A percentile compares a stretch with the other conserved stretches of the same genome.
Evolutionary conservation across 92 coral and sea anemone genomes (phyloP).

Genomic region (Porites cylindrica): DNA sequence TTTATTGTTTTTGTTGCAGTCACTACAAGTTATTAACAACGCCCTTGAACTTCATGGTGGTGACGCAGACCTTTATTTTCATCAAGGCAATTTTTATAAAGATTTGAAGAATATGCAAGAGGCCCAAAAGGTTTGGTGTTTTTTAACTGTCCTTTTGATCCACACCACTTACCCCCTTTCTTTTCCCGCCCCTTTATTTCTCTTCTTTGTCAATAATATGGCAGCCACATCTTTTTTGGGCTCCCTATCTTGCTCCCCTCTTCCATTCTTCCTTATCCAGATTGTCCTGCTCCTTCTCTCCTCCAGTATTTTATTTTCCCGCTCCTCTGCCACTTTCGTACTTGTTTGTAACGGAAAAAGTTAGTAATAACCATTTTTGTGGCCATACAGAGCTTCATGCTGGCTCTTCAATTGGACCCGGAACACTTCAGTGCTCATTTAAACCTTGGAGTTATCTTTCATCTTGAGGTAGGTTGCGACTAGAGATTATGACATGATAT

Average conservation of each 20-base stretch:
- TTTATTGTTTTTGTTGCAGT: constrained; percentile 44
- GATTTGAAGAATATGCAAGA: constrained; percentile 73
- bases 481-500: not conserved
- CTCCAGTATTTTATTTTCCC: not conserved
- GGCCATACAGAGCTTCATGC: constrained; percentile 60
- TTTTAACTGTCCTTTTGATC: not conserved
- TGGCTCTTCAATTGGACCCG: constrained; percentile 71
- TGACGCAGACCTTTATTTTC: constrained; percentile 73
- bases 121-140: constrained; percentile 73
- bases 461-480: constrained; percentile 71
- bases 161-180: not conserved
- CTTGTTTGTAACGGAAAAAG: not conserved
- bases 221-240: not conserved
- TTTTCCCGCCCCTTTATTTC: not conserved
- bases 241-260: not conserved
- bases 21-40: constrained; percentile 54
- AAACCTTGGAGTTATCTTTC: constrained; percentile 89
- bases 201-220: not conserved
- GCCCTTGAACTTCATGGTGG: constrained; percentile 25
- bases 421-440: constrained; percentile 78
- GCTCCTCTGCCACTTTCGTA: not conserved
- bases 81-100: constrained; percentile 82
- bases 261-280: not conserved
- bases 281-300: not conserved
- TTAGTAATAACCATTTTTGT: not conserved